These are phyloP conservation scores for Agrilus cyanescens DNA, from an alignment of 2,888 invertebrate genomes.

Conservation along the genomic window DNA sequence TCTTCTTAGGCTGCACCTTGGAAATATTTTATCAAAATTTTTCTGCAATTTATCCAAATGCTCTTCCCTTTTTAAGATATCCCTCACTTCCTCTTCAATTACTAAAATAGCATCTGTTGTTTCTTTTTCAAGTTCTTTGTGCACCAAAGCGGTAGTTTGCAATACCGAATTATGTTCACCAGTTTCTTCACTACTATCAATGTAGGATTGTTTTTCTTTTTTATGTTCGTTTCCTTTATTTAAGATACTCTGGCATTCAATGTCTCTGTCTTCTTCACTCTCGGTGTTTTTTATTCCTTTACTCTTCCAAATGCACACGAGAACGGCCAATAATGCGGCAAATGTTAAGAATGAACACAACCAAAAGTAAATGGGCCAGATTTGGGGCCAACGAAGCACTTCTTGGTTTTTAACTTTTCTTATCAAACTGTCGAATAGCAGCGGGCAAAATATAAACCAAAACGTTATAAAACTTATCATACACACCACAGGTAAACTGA, in stretches of 20 bases:
- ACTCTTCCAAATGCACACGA: conserved; percentile 23
- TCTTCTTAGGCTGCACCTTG: background rate
- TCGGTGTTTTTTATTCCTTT: conserved; percentile 1
- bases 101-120: too few species aligned
- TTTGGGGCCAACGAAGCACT: conserved; percentile 9
- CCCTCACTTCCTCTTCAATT: background rate
- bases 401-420: background rate
- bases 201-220: too few species aligned
- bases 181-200: too few species aligned
- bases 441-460: conserved; percentile 31
- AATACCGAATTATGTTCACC: too few species aligned
- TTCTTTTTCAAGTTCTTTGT: too few species aligned
- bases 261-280: conserved; percentile 7
- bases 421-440: conserved; percentile 19
- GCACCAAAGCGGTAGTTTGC: too few species aligned
- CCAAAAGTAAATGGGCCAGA: conserved; percentile 18
- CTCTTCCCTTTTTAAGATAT: background rate
- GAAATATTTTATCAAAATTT: background rate
- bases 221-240: too few species aligned
- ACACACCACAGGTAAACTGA: conserved; percentile 18
- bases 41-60: background rate
- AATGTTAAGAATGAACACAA: conserved; percentile 18
- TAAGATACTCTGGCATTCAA: conserved; percentile 6
- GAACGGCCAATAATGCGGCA: conserved; percentile 21
- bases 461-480: conserved; percentile 25